Evolutionary conservation across 2,113 vertebrate species (phyloP).

Genomic region (Danionella cerebrum): DNA sequence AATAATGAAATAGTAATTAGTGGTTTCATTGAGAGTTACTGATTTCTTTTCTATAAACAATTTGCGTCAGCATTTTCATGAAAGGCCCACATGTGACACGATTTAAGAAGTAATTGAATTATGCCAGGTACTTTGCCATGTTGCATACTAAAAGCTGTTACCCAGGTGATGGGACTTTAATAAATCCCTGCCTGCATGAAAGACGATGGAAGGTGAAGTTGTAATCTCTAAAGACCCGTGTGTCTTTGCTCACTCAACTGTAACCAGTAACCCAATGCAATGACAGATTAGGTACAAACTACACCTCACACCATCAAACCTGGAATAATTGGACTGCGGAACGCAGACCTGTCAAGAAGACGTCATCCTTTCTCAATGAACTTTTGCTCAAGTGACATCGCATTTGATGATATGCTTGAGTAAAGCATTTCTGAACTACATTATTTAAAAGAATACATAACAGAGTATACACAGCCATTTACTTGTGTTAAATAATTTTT

Average conservation of each 20-base stretch:
- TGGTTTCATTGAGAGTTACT: too few relatives aligned
- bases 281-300: constrained; percentile 1
- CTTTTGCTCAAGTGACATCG: constrained; percentile 5
- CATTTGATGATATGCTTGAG: background rate
- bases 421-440: background rate
- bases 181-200: constrained; percentile 15
- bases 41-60: too few relatives aligned
- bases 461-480: too few relatives aligned
- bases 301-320: background rate
- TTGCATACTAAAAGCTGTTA: constrained; percentile 28
- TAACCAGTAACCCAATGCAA: background rate
- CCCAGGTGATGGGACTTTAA: constrained; percentile 28
- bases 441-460: too few relatives aligned
- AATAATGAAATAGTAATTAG: too few relatives aligned
- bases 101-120: constrained; percentile 37
- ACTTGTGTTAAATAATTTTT: too few relatives aligned
- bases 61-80: too few relatives aligned
- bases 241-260: constrained; percentile 7
- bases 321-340: constrained; percentile 6
- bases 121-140: constrained; percentile 20
- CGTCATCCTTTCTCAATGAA: constrained; percentile 4
- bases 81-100: too few relatives aligned
- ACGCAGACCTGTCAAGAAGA: background rate
- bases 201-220: background rate
- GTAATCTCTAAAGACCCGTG: constrained; percentile 4